Percentiles rank a stretch among this genome's conserved stretches.
Evolutionary conservation across 2,797 vertebrate species (phyloP).

Genomic region (Chelidonichthys spinosus): DNA sequence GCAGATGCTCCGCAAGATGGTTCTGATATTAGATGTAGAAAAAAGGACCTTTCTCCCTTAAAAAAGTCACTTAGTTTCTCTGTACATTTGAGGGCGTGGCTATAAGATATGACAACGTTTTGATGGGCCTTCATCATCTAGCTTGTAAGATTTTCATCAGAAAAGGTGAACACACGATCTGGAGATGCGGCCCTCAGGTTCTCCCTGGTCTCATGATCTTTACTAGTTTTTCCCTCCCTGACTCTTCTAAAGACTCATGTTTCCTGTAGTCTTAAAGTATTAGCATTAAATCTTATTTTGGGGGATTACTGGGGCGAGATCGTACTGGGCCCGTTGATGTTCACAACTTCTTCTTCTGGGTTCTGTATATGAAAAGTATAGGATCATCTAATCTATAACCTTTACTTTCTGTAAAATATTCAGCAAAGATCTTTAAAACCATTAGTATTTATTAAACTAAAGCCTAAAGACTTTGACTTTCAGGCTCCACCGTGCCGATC

Average conservation of each 20-base stretch:
- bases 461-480: conserved; percentile 20
- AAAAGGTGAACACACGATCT: neutral
- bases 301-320: neutral
- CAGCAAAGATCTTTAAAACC: neutral
- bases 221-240: neutral
- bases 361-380: neutral
- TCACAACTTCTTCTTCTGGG: neutral
- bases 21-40: neutral
- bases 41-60: neutral
- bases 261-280: no score
- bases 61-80: neutral
- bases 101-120: neutral
- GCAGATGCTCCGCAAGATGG: neutral
- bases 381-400: neutral
- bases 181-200: neutral
- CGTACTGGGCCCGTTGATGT: neutral
- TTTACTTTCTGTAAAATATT: conserved; percentile 12
- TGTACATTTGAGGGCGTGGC: neutral
- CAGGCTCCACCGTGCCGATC: conserved; percentile 11
- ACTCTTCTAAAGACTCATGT: neutral
- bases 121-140: neutral
- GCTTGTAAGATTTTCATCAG: neutral
- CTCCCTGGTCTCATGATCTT: neutral
- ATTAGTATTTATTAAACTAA: neutral
- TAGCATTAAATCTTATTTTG: neutral